Base-by-base conservation (phyloP, 37 sponge, comb jelly and placozoan species). In the Ianthella basta region DNA sequence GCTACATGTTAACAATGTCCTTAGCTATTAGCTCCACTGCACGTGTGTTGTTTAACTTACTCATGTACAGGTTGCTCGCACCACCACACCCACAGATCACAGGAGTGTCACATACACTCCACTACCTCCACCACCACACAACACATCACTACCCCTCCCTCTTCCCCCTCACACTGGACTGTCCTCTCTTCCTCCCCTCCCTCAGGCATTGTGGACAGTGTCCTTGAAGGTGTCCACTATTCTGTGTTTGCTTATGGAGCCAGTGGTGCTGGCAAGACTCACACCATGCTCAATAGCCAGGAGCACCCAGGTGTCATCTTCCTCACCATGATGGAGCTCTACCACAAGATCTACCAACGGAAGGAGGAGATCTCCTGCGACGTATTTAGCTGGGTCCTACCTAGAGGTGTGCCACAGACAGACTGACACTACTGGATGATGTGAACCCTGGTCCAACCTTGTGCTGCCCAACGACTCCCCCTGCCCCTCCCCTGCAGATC, bases 211-310 rank as follows among this genome's bases (percentile, higher is more conserved):
- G 25, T 96, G 0, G 92, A 94, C 56, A 87, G 87, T 33, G 90
- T 98, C 0, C 80, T 98, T 74, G 83, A 93, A 72, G 99, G 99
- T 21, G 80, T 95, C 60, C 96, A 98, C 90, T 94, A 95, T 69
- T 96, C 94, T 37, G 95, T 98, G 72, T 96, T 98, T 88, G 97
- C 99, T 3, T 98, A 98, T 75, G 99, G 99, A 37, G 97, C 99
- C 38, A 98, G 97, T 15, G 99, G 94, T 24, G 93, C 90, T 20
- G 99, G 99, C 15, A 98, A 98, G 92, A 98, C 99, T 0, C 73
- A 90, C 88, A 98, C 99, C 19, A 98, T 98, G 99, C 94, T 98
- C 21, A 97, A 97, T 16, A 86, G 67, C 69, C 57, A 82, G 36
- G 91, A 91, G 54, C 72, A 85, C 70, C 99, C 99, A 16, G 99